phyloP scores from a whole-genome alignment of 2,797 vertebrate species.

The Acrossocheilus wenchowensis region DNA sequence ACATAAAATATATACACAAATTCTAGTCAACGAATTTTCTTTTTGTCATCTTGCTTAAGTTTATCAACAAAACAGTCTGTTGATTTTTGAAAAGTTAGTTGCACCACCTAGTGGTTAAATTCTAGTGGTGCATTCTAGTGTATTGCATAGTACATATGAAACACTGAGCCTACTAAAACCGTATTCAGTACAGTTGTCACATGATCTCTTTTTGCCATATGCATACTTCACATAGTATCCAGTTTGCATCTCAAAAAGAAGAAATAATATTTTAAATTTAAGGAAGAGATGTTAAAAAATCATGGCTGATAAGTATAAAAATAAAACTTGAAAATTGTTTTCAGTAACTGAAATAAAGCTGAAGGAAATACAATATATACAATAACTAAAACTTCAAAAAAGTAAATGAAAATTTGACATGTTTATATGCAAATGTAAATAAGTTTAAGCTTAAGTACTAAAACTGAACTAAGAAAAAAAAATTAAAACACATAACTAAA shows the following conservation, averaged over 20 bases:
- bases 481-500: background rate
- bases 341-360: background rate
- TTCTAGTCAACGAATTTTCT: background rate
- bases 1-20: background rate
- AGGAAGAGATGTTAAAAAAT: background rate
- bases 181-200: background rate
- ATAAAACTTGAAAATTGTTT: background rate
- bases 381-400: background rate
- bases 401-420: accelerated
- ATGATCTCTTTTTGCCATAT: background rate
- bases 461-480: background rate
- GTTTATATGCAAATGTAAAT: background rate
- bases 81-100: background rate
- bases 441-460: background rate
- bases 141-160: background rate
- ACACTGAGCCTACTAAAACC: background rate
- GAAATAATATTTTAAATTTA: background rate
- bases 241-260: background rate
- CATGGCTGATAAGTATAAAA: background rate
- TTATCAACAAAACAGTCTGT: background rate
- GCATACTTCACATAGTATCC: background rate
- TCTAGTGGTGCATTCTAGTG: background rate
- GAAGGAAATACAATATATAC: background rate
- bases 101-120: conserved; percentile 35
- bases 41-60: background rate